Percentiles rank a stretch among this genome's conserved stretches.
These are phyloP conservation scores for Chromis chromis DNA, from an alignment of 2,797 vertebrate genomes.

Conservation along the genomic window DNA sequence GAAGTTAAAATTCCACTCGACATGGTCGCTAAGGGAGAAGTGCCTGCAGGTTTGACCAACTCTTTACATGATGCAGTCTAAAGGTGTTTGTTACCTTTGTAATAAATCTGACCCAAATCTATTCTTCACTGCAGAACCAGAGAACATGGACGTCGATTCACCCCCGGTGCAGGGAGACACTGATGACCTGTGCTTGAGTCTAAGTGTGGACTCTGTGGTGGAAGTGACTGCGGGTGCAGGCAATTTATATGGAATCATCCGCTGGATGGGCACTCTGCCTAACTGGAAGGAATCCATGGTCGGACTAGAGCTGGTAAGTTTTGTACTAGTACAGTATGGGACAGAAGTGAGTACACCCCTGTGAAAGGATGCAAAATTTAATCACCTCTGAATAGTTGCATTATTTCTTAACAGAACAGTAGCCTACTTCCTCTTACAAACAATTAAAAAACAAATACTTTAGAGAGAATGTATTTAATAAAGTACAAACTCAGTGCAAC, in stretches of 20 bases:
- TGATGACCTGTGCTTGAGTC: neutral
- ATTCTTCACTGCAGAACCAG: conserved; percentile 32
- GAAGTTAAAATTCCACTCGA: conserved; percentile 80
- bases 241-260: conserved; percentile 84
- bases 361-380: no score
- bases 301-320: conserved; percentile 90
- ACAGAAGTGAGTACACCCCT: no score
- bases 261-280: conserved; percentile 87
- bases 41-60: conserved; percentile 74
- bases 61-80: neutral
- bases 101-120: neutral
- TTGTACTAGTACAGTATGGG: neutral
- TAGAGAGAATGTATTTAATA: no score
- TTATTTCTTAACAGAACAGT: no score
- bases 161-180: neutral
- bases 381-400: no score
- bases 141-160: conserved; percentile 44
- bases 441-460: no score
- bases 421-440: no score
- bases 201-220: conserved; percentile 85
- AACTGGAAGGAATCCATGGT: conserved; percentile 72
- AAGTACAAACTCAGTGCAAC: no score
- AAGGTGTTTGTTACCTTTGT: neutral
- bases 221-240: conserved; percentile 79
- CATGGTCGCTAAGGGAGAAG: conserved; percentile 80